Evolutionary conservation across 2,113 vertebrate species (phyloP).

Genomic region (Gavialis gangeticus): DNA sequence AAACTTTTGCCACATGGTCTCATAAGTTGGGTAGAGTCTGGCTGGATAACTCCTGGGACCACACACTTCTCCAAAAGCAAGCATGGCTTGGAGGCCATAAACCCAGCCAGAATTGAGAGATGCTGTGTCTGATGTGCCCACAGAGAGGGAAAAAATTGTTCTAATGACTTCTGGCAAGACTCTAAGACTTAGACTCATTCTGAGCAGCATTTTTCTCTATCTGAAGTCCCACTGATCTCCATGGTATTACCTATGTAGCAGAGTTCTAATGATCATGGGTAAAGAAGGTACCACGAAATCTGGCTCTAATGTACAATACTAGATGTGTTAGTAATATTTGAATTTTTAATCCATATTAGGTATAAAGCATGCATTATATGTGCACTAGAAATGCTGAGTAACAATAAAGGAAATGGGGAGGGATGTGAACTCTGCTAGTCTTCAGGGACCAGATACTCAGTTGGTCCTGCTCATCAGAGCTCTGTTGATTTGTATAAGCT

Average conservation of each 20-base stretch:
- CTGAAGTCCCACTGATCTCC: neutral
- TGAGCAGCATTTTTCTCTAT: neutral
- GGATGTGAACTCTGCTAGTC: neutral
- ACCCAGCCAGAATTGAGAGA: neutral
- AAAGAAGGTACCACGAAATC: constrained; percentile 55
- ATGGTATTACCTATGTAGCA: constrained; percentile 34
- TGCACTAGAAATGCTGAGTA: neutral
- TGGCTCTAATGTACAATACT: neutral
- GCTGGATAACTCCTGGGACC: too few species aligned
- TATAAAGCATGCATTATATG: neutral
- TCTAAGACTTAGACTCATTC: neutral
- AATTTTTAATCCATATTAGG: constrained; percentile 24
- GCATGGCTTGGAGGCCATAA: neutral
- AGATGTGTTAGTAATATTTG: neutral
- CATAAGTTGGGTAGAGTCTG: too few species aligned
- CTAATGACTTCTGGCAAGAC: neutral
- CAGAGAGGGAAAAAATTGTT: neutral
- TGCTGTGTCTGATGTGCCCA: rapidly evolving
- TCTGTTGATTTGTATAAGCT: neutral
- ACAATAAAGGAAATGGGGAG: constrained; percentile 27
- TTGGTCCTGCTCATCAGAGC: neutral
- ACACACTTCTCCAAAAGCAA: too few species aligned
- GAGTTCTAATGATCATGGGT: neutral
- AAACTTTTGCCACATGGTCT: too few species aligned
- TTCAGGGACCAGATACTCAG: neutral